Conservation (phyloP, 2,888 invertebrate genomes). For the Dasysyrphus tricinctus region DNA sequence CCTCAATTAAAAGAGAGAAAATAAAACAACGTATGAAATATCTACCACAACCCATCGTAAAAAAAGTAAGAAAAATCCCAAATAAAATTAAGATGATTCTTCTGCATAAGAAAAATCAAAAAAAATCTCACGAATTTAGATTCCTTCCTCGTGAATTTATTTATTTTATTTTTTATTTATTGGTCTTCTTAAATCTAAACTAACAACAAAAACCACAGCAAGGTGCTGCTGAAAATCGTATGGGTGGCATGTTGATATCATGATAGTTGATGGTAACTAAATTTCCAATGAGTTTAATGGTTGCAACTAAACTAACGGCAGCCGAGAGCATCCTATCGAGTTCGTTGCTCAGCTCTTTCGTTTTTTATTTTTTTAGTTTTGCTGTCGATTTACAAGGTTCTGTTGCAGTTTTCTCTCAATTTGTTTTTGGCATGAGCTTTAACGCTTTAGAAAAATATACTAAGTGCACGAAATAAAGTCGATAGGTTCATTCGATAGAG, state of each 20-base stretch:
- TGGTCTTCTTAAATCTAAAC: not conserved
- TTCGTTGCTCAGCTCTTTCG: constrained; percentile 48
- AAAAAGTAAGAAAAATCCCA: constrained; percentile 19
- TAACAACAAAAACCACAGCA: not conserved
- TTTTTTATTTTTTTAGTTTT: constrained; percentile 24
- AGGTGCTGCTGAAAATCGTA: constrained; percentile 65
- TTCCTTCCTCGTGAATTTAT: constrained; percentile 58
- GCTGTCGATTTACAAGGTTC: constrained; percentile 24
- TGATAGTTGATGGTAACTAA: constrained; percentile 40
- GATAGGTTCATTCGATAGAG: constrained; percentile 62
- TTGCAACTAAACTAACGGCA: constrained; percentile 59
- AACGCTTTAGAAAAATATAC: constrained; percentile 56
- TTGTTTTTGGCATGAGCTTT: constrained; percentile 73
- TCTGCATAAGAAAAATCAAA: not conserved
- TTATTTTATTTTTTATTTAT: constrained; percentile 44
- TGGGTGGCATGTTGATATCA: constrained; percentile 59
- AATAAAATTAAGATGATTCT: constrained; percentile 68
- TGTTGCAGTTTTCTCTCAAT: constrained; percentile 58
- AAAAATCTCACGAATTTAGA: constrained; percentile 66
- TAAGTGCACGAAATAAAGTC: constrained; percentile 66
- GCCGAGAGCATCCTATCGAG: constrained; percentile 36
- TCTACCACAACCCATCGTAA: constrained; percentile 7
- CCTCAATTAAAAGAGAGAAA: constrained; percentile 49
- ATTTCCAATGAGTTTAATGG: constrained; percentile 66
- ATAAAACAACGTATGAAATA: constrained; percentile 10